Evolutionary conservation across 2,888 invertebrate genomes (phyloP).

Genomic region (Meiosimyza platycephala): DNA sequence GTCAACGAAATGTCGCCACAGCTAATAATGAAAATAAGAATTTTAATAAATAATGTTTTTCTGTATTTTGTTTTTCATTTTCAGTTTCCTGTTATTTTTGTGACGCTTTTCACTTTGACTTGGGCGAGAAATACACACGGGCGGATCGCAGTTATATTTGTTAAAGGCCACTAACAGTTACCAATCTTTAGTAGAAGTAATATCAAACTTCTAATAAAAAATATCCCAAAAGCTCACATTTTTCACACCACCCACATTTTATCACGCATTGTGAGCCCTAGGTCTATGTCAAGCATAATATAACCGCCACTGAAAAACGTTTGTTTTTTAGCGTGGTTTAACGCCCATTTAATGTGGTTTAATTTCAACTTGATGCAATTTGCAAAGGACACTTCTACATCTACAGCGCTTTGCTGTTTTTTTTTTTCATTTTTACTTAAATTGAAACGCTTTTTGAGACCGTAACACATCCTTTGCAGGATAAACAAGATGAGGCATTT

Average conservation of each 20-base stretch:
- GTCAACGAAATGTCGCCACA: slow-evolving; percentile 9
- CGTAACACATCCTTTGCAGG: neutral
- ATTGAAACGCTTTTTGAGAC: slow-evolving; percentile 23
- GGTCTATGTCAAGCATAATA: too few species aligned
- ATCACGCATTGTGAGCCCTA: too few species aligned
- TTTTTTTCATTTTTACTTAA: slow-evolving; percentile 1
- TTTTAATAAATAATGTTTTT: slow-evolving; percentile 55
- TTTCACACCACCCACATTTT: too few species aligned
- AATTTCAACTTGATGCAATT: slow-evolving; percentile 17
- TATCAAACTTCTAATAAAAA: too few species aligned
- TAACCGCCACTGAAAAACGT: too few species aligned
- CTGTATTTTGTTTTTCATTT: slow-evolving; percentile 1
- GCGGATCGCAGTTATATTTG: too few species aligned
- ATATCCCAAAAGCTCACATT: too few species aligned
- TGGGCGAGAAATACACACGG: too few species aligned
- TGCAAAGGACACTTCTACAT: slow-evolving; percentile 6
- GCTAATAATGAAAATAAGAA: slow-evolving; percentile 49
- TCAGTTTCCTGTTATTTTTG: neutral
- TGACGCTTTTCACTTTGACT: too few species aligned
- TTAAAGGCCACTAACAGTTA: too few species aligned
- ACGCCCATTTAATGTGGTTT: slow-evolving; percentile 30
- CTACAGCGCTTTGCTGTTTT: neutral
- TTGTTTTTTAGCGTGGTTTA: slow-evolving; percentile 13
- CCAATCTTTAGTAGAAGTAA: too few species aligned
- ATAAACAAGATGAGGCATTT: slow-evolving; percentile 18